Conservation (phyloP, 2,113 vertebrate species). For the Himantopus leucocephalus region DNA sequence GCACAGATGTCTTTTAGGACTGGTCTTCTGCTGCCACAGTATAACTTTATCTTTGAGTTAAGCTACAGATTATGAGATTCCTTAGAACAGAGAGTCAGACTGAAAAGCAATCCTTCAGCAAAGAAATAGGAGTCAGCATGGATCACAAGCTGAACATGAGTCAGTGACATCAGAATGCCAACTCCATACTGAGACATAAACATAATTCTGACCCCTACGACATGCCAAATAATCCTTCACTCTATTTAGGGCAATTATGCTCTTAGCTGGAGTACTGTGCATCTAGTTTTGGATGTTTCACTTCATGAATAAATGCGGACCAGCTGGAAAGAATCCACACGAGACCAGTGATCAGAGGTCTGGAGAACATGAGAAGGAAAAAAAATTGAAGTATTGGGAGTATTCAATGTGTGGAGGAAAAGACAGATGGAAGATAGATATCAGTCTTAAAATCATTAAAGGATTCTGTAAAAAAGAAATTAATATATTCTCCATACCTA, state of each 20-base stretch:
- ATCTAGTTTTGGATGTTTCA: neutral
- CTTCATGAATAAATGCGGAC: neutral
- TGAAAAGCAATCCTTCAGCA: neutral
- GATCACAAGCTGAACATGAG: neutral
- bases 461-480: neutral
- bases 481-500: neutral
- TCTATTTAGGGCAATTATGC: neutral
- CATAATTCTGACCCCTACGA: neutral
- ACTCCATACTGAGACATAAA: constrained; percentile 18
- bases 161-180: neutral
- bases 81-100: neutral
- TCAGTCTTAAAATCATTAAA: neutral
- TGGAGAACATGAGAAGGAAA: neutral
- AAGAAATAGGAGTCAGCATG: neutral
- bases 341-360: neutral
- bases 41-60: neutral
- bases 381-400: neutral
- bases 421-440: neutral
- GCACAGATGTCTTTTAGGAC: neutral
- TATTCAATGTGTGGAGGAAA: neutral
- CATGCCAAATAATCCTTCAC: neutral
- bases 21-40: neutral
- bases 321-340: neutral
- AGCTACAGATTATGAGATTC: neutral
- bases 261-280: neutral